Conservation (phyloP, 2,113 vertebrate genomes). For the Sclerurus mexicanus region DNA sequence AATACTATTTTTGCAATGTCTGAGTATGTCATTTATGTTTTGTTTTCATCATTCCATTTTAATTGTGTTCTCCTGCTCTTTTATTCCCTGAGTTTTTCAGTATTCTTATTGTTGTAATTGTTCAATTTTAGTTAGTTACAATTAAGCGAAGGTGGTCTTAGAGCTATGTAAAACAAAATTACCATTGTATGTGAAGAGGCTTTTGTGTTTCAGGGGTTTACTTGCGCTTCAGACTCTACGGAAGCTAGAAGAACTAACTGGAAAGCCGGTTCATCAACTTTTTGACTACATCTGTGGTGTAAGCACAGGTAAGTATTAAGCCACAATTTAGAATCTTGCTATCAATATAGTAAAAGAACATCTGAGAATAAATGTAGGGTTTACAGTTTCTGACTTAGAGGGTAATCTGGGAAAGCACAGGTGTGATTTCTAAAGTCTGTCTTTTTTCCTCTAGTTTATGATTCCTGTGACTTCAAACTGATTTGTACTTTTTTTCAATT, state of each 20-base stretch:
- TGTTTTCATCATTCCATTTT: background rate
- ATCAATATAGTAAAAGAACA: background rate
- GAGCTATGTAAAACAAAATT: background rate
- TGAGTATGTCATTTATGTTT: background rate
- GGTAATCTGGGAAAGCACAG: background rate
- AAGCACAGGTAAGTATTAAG: slow-evolving; percentile 88
- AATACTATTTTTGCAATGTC: background rate
- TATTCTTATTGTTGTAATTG: background rate
- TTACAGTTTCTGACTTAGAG: background rate
- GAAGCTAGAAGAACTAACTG: slow-evolving; percentile 89
- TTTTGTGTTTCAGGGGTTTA: slow-evolving; percentile 83
- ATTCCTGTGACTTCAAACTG: background rate
- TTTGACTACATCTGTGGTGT: slow-evolving; percentile 99
- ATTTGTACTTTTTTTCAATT: background rate
- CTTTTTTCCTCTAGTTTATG: background rate
- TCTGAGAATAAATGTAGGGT: background rate
- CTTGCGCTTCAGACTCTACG: slow-evolving; percentile 91
- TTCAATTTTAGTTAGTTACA: background rate
- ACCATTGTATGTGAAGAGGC: background rate
- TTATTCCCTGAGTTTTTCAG: background rate
- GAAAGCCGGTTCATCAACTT: slow-evolving; percentile 90
- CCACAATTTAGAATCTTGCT: background rate
- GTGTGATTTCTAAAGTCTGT: background rate
- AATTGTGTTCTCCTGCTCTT: background rate
- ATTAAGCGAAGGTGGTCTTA: background rate